Percentiles rank a stretch among this genome's conserved stretches.
phyloP scores from a whole-genome alignment of 2,888 invertebrate species.

The Embidobia sp. region DNA sequence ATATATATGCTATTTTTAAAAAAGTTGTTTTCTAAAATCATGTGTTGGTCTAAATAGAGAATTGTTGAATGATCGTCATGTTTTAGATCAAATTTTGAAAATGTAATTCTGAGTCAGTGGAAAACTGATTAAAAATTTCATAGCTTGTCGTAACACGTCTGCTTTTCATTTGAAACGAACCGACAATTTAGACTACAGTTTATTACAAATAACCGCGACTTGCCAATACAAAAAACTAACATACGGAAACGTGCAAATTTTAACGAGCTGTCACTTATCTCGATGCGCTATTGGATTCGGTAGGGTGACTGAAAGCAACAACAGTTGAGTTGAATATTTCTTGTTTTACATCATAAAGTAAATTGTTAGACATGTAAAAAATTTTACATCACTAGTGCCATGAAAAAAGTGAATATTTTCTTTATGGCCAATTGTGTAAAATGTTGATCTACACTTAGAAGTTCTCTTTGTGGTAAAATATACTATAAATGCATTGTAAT shows the following conservation, averaged over 20 bases:
- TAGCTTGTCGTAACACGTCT: constrained; percentile 42
- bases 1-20: neutral
- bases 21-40: neutral
- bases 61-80: constrained; percentile 1
- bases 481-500: too few species aligned
- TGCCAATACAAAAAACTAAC: constrained; percentile 59
- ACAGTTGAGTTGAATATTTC: constrained; percentile 7
- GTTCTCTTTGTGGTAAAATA: too few species aligned
- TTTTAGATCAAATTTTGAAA: neutral
- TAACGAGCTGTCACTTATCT: constrained; percentile 57
- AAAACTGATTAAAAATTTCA: too few species aligned
- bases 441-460: too few species aligned
- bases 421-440: too few species aligned
- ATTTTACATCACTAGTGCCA: too few species aligned
- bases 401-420: too few species aligned
- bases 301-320: constrained; percentile 37
- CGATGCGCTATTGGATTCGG: constrained; percentile 50
- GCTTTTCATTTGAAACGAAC: constrained; percentile 54
- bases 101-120: too few species aligned
- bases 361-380: too few species aligned
- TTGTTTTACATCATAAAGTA: too few species aligned
- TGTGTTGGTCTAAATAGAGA: neutral
- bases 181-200: constrained; percentile 64
- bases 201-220: constrained; percentile 64
- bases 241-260: constrained; percentile 62